Evolutionary conservation across 2,113 vertebrate genomes (phyloP).

Genomic region (Peromyscus polionotus): DNA sequence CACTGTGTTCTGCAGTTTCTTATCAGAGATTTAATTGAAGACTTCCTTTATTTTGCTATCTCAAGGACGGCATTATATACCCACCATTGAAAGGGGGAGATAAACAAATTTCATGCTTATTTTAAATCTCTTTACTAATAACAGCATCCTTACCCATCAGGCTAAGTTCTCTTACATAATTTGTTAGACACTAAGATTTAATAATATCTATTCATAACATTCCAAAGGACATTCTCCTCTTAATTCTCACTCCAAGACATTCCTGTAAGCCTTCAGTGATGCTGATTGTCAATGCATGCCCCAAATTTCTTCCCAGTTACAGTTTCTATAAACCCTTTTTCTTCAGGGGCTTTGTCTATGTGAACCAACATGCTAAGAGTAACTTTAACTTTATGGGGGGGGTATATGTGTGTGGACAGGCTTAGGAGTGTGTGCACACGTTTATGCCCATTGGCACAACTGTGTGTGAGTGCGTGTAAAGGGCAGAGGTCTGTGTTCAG

Average conservation of each 20-base stretch:
- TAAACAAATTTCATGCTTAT: conserved; percentile 69
- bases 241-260: neutral
- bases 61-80: conserved; percentile 60
- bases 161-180: conserved; percentile 59
- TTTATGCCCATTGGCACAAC: neutral
- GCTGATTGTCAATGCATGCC: conserved; percentile 3
- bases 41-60: conserved; percentile 64
- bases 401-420: neutral
- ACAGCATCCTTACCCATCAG: conserved; percentile 56
- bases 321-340: conserved; percentile 14
- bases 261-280: conserved; percentile 29
- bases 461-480: neutral
- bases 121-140: conserved; percentile 66
- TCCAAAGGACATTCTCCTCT: conserved; percentile 42
- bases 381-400: neutral
- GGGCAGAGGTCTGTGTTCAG: no score
- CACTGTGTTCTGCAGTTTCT: conserved; percentile 55
- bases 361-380: neutral
- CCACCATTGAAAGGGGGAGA: conserved; percentile 52
- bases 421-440: neutral
- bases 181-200: conserved; percentile 62
- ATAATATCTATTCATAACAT: conserved; percentile 62
- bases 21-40: conserved; percentile 74
- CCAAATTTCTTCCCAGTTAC: conserved; percentile 30
- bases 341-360: neutral